Evolutionary conservation across 2,888 invertebrate genomes (phyloP).

Genomic region (Brachyptera putata): DNA sequence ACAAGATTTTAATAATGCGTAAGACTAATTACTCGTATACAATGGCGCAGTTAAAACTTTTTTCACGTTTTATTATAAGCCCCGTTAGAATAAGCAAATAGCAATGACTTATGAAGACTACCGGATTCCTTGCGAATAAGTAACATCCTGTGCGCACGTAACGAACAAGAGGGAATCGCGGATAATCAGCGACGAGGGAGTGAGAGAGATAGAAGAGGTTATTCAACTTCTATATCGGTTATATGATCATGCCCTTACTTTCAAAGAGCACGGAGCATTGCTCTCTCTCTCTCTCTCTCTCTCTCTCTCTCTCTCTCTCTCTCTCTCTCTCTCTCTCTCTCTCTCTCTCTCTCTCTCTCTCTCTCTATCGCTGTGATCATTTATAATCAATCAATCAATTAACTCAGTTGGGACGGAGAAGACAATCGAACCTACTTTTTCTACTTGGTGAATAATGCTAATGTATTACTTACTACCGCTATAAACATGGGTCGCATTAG

Average conservation of each 20-base stretch:
- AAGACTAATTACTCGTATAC: background rate
- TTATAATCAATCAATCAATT: slow-evolving; percentile 6
- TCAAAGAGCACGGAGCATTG: slow-evolving; percentile 3
- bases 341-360: too few relatives aligned
- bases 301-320: too few relatives aligned
- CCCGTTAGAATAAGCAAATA: slow-evolving; percentile 24
- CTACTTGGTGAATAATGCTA: too few relatives aligned
- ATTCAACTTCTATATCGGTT: too few relatives aligned
- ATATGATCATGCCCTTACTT: slow-evolving; percentile 7
- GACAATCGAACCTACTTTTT: too few relatives aligned
- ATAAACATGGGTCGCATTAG: too few relatives aligned
- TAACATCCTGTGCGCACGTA: slow-evolving; percentile 22
- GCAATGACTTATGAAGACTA: slow-evolving; percentile 12
- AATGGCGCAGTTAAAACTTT: background rate
- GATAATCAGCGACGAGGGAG: slow-evolving; percentile 8
- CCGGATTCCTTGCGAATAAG: slow-evolving; percentile 25
- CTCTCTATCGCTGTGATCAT: background rate
- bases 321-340: background rate
- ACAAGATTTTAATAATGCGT: too few relatives aligned
- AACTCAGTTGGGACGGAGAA: background rate
- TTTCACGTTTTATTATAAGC: too few relatives aligned
- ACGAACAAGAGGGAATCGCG: slow-evolving; percentile 23
- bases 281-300: background rate
- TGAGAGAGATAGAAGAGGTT: slow-evolving; percentile 24
- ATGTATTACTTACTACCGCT: too few relatives aligned